Evolutionary conservation across 2,888 invertebrate genomes (phyloP).

Genomic region (Autographa gamma): DNA sequence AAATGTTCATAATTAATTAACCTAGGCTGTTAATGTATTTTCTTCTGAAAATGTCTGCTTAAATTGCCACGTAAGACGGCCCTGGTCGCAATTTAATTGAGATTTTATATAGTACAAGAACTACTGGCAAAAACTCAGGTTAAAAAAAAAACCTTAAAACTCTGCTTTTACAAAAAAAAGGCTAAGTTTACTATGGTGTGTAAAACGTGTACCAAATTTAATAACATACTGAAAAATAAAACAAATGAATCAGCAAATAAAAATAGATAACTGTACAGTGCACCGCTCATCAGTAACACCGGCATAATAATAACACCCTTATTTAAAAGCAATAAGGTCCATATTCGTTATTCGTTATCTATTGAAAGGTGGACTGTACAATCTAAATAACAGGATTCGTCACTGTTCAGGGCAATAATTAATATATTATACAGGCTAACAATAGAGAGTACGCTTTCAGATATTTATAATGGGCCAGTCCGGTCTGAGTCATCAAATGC

Average conservation of each 20-base stretch:
- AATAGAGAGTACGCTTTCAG: constrained; percentile 27
- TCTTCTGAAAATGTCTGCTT: too few species aligned
- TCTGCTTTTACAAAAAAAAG: too few species aligned
- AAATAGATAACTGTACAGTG: neutral
- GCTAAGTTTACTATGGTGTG: too few species aligned
- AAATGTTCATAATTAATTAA: too few species aligned
- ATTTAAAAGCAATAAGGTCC: neutral
- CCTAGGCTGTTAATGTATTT: too few species aligned
- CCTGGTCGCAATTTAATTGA: too few species aligned
- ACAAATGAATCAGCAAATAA: neutral
- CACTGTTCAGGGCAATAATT: neutral
- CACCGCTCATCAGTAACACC: neutral
- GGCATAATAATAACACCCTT: neutral
- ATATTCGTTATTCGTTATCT: neutral
- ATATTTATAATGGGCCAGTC: constrained; percentile 21
- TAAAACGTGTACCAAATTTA: neutral
- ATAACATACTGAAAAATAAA: neutral
- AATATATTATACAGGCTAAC: constrained; percentile 10
- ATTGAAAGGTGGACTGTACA: neutral
- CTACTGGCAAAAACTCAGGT: too few species aligned
- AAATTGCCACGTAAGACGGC: too few species aligned
- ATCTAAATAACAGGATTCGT: neutral
- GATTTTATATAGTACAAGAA: too few species aligned
- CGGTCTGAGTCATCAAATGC: constrained; percentile 35
- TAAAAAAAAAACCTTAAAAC: too few species aligned